Base-by-base conservation (phyloP, 2,888 invertebrate species). In the Timema podura region DNA sequence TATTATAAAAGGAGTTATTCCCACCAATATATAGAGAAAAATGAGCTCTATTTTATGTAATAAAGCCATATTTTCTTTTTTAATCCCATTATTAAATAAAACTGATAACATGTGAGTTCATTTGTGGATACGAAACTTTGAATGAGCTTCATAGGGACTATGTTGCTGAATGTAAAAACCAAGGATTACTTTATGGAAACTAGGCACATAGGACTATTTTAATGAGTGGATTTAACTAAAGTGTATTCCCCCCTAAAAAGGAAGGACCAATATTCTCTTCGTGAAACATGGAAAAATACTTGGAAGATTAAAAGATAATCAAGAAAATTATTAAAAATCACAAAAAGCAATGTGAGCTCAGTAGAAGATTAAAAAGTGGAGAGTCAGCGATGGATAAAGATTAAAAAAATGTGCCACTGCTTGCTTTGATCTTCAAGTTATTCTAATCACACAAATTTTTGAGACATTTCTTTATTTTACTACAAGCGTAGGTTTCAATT, bases 61-160 rank as follows among this genome's bases (percentile, higher is more conserved):
- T 1, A 30, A 30, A 30, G 30, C 30, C 1, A 30, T 1, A 30
- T 30, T 30, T 30, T 30, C 30, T 30, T 30, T 30, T 30, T 30
- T 76, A 77, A 70, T 75, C 74, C 46, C 76, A 76, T 70, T 76
- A 76, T 69, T 64, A 74, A 16, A 68, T 76, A 65, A 71, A 72
- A 57, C 70, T 76, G 71, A 77, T 74, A 64, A 70, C 73, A 15
- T 72, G 73, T 65, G 74, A 76, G 68, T 74, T 68, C 59, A 75
- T 77, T 71, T 77, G 75, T 51, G 75, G 75, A 54, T 70, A 73
- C 66, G 77, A 77, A 74, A 77, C 72, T 67, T 73, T 77, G 5
- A 30, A 2, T 48, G 16, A 66, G 13, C 66, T 66, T 8, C 66
- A 15, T 30, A 67, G 67, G 44, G 15, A 67, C 48, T 67, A 67